These are phyloP conservation scores for Paralinhomoeus sp. DNA, from an alignment of 2,888 invertebrate genomes.

Conservation along the genomic window DNA sequence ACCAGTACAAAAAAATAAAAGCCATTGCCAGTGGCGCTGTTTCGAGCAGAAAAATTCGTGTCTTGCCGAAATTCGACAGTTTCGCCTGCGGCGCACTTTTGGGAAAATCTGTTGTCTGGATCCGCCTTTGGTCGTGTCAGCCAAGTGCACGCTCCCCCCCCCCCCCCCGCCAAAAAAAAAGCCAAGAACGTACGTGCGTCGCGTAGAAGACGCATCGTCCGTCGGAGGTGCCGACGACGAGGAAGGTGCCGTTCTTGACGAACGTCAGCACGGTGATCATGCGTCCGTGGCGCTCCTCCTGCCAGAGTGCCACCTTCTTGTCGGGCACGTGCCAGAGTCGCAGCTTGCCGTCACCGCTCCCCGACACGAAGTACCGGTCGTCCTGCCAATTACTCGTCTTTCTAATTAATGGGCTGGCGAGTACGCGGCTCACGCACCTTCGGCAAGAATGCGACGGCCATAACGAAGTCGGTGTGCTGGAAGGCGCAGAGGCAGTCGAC, in stretches of 20 bases:
- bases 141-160: too few species aligned
- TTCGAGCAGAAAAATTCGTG: too few species aligned
- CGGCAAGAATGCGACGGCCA: slow-evolving; percentile 94
- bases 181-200: slow-evolving; percentile 41
- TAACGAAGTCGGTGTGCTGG: slow-evolving; percentile 96
- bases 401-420: background rate
- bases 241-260: slow-evolving; percentile 64
- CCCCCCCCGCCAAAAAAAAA: too few species aligned
- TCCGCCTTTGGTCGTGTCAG: too few species aligned
- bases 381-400: slow-evolving; percentile 31
- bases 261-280: slow-evolving; percentile 24
- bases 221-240: slow-evolving; percentile 92
- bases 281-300: slow-evolving; percentile 8
- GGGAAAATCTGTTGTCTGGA: too few species aligned
- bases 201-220: slow-evolving; percentile 94
- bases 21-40: too few species aligned
- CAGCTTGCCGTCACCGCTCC: slow-evolving; percentile 86
- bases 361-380: slow-evolving; percentile 68
- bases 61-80: too few species aligned
- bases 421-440: slow-evolving; percentile 27
- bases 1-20: too few species aligned
- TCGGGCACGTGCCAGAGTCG: slow-evolving; percentile 99
- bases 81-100: too few species aligned
- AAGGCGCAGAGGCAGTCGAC: slow-evolving; percentile 94
- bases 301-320: slow-evolving; percentile 42